Percentiles rank a stretch among this genome's conserved stretches.
These are phyloP conservation scores for Rhynchotus rufescens DNA, from an alignment of 2,797 vertebrate species.

Conservation along the genomic window DNA sequence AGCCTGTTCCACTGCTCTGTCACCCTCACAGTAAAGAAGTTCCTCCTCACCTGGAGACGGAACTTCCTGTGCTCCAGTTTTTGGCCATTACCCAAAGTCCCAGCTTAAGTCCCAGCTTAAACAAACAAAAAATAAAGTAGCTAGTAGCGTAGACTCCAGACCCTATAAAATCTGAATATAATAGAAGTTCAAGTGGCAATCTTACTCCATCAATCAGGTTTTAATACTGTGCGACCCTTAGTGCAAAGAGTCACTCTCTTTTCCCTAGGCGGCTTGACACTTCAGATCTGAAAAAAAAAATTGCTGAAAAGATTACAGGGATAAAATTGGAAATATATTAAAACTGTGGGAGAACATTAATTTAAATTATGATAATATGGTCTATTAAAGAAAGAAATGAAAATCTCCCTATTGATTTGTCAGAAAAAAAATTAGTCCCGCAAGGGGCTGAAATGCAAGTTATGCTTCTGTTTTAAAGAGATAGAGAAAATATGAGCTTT, in stretches of 20 bases:
- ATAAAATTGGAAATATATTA: conserved; percentile 67
- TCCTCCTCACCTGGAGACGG: too few relatives aligned
- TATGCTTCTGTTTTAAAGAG: conserved; percentile 26
- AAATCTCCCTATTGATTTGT: conserved; percentile 46
- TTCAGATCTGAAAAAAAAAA: conserved; percentile 57
- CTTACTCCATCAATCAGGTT: conserved; percentile 50
- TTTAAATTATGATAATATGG: conserved; percentile 81
- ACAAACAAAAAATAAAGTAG: neutral
- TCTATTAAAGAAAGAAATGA: conserved; percentile 74
- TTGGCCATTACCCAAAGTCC: too few relatives aligned
- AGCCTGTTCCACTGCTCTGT: too few relatives aligned
- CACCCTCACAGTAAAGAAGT: too few relatives aligned
- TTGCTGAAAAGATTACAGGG: conserved; percentile 65
- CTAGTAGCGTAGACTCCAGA: neutral
- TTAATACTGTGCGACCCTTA: neutral
- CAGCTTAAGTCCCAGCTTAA: neutral
- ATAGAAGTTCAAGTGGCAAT: conserved; percentile 36
- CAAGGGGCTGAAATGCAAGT: conserved; percentile 6
- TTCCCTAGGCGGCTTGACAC: conserved; percentile 40
- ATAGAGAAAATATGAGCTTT: neutral
- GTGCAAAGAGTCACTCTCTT: conserved; percentile 3
- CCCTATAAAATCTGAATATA: conserved; percentile 37
- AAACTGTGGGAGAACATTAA: conserved; percentile 60
- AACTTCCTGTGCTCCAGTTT: too few relatives aligned
- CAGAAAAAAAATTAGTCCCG: conserved; percentile 38